Evolutionary conservation across 2,113 vertebrate genomes (phyloP).

Genomic region (Cardinalis cardinalis): DNA sequence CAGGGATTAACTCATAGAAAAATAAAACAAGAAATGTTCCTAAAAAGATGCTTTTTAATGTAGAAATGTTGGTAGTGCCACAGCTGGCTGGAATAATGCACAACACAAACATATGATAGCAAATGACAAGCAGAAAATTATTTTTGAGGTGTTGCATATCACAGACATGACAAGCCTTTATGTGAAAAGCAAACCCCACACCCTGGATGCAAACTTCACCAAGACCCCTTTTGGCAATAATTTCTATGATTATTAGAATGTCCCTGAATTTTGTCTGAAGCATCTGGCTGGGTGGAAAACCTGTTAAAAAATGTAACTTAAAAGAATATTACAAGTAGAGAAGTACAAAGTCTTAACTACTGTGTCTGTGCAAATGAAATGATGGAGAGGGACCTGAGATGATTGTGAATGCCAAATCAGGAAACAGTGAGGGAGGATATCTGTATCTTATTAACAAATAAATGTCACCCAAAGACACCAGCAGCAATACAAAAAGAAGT

Average conservation of each 20-base stretch:
- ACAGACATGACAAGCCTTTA: background rate
- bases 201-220: background rate
- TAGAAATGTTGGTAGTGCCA: background rate
- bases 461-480: background rate
- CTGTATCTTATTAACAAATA: background rate
- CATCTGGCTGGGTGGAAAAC: background rate
- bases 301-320: background rate
- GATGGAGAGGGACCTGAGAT: background rate
- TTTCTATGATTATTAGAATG: background rate
- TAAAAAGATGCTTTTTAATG: background rate
- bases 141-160: background rate
- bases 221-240: background rate
- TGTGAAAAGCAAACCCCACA: background rate
- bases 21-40: background rate
- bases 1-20: background rate
- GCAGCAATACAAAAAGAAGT: background rate
- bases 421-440: background rate
- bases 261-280: background rate
- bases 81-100: background rate
- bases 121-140: background rate
- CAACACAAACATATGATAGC: background rate
- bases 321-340: background rate
- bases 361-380: background rate
- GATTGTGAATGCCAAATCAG: background rate
- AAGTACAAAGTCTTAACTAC: background rate